Evolutionary conservation across 2,797 vertebrate genomes (phyloP).

Genomic region (Sus cebifrons): DNA sequence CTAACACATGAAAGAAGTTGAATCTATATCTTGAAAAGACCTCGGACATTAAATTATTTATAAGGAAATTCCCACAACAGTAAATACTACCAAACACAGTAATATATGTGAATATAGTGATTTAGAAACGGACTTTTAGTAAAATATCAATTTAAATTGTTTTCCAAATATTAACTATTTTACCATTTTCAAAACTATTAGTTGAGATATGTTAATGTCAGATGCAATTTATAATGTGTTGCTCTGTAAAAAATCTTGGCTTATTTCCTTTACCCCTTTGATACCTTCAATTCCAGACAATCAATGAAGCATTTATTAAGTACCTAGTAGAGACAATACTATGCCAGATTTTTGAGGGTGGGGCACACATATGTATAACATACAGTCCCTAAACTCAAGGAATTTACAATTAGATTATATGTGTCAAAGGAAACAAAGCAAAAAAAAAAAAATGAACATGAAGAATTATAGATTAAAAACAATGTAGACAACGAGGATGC

Average conservation of each 20-base stretch:
- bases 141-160: conserved; percentile 39
- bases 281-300: not conserved
- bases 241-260: not conserved
- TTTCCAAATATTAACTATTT: conserved; percentile 55
- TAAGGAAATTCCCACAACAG: conserved; percentile 16
- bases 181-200: not conserved
- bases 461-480: conserved; percentile 4
- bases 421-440: not conserved
- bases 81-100: conserved; percentile 2
- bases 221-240: not conserved
- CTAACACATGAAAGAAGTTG: conserved; percentile 48
- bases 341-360: not conserved
- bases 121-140: not conserved
- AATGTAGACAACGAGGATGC: not conserved
- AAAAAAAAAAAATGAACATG: not conserved
- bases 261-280: not conserved
- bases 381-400: not conserved
- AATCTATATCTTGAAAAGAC: conserved; percentile 4
- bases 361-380: not conserved
- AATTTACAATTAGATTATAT: not conserved
- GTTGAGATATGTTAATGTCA: not conserved
- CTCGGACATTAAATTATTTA: not conserved
- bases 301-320: not conserved
- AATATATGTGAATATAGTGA: not conserved
- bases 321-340: not conserved